Evolutionary conservation across 2,888 invertebrate species (phyloP), one percentile per base, ranked within the genome.

Genomic region (Andrena fulva): DNA sequence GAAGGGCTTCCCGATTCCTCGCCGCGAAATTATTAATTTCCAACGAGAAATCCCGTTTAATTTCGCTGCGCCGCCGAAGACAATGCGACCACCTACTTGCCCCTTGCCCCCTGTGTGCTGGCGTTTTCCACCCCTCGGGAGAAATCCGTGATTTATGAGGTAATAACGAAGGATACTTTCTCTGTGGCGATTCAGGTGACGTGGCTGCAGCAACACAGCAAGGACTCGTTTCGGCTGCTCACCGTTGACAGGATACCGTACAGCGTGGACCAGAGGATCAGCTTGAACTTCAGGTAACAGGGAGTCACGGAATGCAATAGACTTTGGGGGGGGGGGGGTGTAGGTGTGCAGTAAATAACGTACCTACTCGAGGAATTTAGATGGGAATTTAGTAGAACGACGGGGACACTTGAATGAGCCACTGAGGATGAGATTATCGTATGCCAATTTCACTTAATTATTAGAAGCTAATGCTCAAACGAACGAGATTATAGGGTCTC

Each of bases 221-320:
- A 94, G 75, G 95, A 96, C 84, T 95, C 95, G 42, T 95, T 96
- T 88, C 95, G 95, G 86, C 94, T 96, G 85, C 94, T 96, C 77
- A 96, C 96, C 4, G 95, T 96, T 12, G 96, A 95, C 50, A 94
- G 94, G 85, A 94, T 94, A 75, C 95, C 95, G 24, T 95, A 96
- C 93, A 95, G 95, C 91, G 94, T 95, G 76, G 96, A 96, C 91
- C 95, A 95, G 86, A 94, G 96, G 87, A 94, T 96, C 89, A 95
- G 95, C 77, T 94, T 96, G 76, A 95, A 95, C 89, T 96, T 95
- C 92, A 95, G 95, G 91, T 96, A 95, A 91, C 91, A 1, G 31
- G 16, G 24, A 48, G 31, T 24, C 33, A n/a, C 42, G 20, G 59
- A 54, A 67, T 59, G 29, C 5, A 16, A 42, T 42, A 42, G 16